Evolutionary conservation across 2,113 vertebrate species (phyloP).

Genomic region (Suricata suricatta): DNA sequence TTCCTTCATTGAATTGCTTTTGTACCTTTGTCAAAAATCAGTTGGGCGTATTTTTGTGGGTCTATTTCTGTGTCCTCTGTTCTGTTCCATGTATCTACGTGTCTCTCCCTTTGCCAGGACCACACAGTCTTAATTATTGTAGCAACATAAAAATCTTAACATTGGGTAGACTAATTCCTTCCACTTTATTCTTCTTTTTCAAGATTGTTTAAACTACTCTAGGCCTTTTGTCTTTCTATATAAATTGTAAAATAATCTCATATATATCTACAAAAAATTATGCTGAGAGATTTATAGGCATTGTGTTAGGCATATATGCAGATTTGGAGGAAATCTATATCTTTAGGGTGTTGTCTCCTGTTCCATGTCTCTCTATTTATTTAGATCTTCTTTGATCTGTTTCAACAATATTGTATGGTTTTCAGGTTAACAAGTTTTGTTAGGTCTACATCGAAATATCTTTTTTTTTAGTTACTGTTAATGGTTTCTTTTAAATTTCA

Average conservation of each 20-base stretch:
- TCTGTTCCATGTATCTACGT: not conserved
- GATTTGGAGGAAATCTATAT: not conserved
- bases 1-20: not conserved
- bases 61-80: not conserved
- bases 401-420: not conserved
- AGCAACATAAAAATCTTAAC: not conserved
- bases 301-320: not conserved
- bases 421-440: not conserved
- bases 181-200: not conserved
- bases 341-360: not conserved
- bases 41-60: not conserved
- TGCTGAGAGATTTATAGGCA: not conserved
- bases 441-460: not conserved
- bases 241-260: not conserved
- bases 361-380: not conserved
- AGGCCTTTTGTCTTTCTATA: not conserved
- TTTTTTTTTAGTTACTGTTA: not conserved
- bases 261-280: not conserved
- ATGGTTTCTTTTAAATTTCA: not conserved
- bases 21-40: not conserved
- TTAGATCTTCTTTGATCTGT: not conserved
- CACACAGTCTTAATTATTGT: not conserved
- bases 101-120: not conserved
- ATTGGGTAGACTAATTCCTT: not conserved
- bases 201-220: not conserved